Percentiles rank a stretch among this genome's conserved stretches.
Evolutionary conservation across 1,140 invertebrate species (phyloP).

Genomic region (Dermatophagoides farinae): DNA sequence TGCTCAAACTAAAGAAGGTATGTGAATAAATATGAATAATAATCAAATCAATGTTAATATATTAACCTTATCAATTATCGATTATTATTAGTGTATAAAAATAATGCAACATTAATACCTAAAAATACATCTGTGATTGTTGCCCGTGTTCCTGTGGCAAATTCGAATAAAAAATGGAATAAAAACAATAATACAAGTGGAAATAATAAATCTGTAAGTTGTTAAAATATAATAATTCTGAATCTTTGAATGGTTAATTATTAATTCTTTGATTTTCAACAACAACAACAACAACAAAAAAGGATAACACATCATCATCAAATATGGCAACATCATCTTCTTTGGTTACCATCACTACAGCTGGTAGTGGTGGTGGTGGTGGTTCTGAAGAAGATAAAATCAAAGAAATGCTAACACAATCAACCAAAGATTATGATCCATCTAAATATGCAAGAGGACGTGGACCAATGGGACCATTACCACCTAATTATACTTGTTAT

Average conservation of each 20-base stretch:
- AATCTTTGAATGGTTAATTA: background rate
- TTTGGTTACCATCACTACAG: too few relatives aligned
- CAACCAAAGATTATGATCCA: constrained; percentile 85
- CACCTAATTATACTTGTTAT: constrained; percentile 53
- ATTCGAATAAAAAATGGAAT: constrained; percentile 22
- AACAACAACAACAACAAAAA: background rate
- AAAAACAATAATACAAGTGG: constrained; percentile 1
- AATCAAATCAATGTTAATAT: constrained; percentile 2
- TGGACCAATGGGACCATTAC: constrained; percentile 46
- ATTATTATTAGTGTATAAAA: constrained; percentile 56
- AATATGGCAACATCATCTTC: background rate
- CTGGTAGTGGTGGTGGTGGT: constrained; percentile 49
- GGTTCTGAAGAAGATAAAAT: constrained; percentile 92
- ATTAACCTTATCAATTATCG: constrained; percentile 15
- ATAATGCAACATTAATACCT: constrained; percentile 71
- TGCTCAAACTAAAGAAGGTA: constrained; percentile 92
- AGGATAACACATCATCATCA: background rate
- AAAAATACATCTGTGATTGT: constrained; percentile 95
- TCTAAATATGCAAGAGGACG: constrained; percentile 52
- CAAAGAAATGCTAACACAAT: constrained; percentile 85
- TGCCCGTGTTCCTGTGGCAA: constrained; percentile 59
- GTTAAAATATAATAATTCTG: too few relatives aligned
- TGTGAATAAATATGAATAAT: constrained; percentile 19
- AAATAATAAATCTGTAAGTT: background rate
- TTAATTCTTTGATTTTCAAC: background rate